phyloP scores from a whole-genome alignment of 1,140 invertebrate species.

The Melitaea cinxia region DNA sequence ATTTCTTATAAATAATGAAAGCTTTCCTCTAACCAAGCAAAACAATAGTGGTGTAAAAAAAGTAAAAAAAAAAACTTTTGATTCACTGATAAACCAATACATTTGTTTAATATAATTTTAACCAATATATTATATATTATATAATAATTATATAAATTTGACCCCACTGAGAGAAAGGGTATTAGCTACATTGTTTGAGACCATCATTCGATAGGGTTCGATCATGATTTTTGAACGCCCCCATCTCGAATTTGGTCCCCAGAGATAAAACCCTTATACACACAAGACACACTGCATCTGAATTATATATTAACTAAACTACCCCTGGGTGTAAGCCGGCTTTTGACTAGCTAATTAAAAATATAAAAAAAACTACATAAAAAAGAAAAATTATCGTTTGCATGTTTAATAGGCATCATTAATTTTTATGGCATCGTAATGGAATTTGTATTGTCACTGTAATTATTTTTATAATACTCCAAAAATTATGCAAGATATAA shows the following conservation, averaged over 20 bases:
- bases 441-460: no score
- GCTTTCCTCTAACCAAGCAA: no score
- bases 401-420: no score
- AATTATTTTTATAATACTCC: no score
- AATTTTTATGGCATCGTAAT: no score
- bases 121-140: not conserved
- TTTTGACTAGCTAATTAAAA: slow-evolving; percentile 33
- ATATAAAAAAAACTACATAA: slow-evolving; percentile 23
- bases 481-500: no score
- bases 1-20: no score
- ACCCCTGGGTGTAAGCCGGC: slow-evolving; percentile 46
- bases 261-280: slow-evolving; percentile 64
- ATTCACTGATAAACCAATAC: no score
- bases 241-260: slow-evolving; percentile 69
- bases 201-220: slow-evolving; percentile 66
- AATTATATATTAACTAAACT: slow-evolving; percentile 69
- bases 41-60: no score
- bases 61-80: no score
- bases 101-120: no score
- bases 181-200: slow-evolving; percentile 42
- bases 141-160: not conserved
- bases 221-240: slow-evolving; percentile 75
- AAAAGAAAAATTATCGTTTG: slow-evolving; percentile 3
- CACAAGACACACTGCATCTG: slow-evolving; percentile 66
- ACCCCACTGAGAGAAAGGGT: slow-evolving; percentile 13